phyloP scores from a whole-genome alignment of 2,888 invertebrate species.

The Habroteleia sp. region DNA sequence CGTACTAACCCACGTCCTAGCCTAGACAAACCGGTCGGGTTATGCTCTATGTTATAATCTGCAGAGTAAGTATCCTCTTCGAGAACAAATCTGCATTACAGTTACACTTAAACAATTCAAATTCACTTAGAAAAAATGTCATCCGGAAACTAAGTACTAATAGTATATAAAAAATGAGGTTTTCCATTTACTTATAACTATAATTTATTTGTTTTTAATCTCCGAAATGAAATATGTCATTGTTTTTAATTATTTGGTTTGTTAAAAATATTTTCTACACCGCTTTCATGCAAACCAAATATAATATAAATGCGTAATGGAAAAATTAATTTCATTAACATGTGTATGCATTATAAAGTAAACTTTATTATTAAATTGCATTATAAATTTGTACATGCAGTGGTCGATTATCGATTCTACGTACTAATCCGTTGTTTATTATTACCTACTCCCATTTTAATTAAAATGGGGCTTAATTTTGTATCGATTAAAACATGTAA shows the following conservation, averaged over 20 bases:
- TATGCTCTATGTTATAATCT: conserved; percentile 78
- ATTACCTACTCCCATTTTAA: conserved; percentile 18
- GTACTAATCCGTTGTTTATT: conserved; percentile 5
- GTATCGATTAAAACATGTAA: background rate
- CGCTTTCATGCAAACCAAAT: background rate
- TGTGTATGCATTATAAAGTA: background rate
- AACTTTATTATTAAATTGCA: background rate
- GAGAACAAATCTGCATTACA: background rate
- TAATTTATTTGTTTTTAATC: no score
- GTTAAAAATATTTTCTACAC: no score
- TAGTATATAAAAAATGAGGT: no score
- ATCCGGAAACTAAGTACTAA: no score
- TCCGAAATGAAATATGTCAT: no score
- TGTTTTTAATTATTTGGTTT: no score
- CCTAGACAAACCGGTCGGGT: conserved; percentile 83
- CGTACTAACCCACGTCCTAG: conserved; percentile 92
- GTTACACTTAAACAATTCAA: no score
- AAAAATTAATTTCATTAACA: background rate
- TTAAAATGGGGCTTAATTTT: conserved; percentile 7
- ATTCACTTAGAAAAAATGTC: no score
- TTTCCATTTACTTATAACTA: no score
- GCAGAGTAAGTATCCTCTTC: conserved; percentile 72
- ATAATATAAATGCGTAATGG: no score
- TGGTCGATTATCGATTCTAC: background rate
- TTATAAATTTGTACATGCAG: background rate